Evolutionary conservation across 1,140 invertebrate species (phyloP).

Genomic region (Papilio helenus): DNA sequence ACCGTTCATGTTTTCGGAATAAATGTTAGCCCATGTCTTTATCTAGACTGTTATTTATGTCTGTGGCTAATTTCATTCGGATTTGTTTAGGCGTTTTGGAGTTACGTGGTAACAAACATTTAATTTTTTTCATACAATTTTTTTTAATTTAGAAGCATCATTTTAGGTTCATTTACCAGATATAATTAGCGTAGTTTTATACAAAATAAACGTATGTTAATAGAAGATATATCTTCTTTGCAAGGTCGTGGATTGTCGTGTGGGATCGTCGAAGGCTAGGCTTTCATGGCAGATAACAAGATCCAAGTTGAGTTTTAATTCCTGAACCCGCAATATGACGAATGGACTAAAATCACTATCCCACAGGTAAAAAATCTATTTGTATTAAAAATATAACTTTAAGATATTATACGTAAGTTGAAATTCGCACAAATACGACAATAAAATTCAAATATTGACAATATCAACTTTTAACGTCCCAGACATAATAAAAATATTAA

Average conservation of each 20-base stretch:
- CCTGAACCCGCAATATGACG: not conserved
- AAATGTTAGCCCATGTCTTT: not conserved
- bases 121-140: too few species aligned
- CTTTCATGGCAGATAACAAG: not conserved
- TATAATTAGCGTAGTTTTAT: not conserved
- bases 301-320: not conserved
- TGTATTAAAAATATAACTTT: not conserved
- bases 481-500: not conserved
- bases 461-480: too few species aligned
- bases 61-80: not conserved
- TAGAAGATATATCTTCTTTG: not conserved
- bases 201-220: conserved; percentile 8
- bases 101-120: too few species aligned
- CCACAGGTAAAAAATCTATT: not conserved
- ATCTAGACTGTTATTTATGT: not conserved
- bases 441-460: not conserved
- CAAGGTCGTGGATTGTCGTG: not conserved
- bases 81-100: not conserved
- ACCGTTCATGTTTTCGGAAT: not conserved
- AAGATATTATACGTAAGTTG: not conserved
- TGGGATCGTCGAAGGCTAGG: not conserved
- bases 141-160: too few species aligned
- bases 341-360: not conserved
- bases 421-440: too few species aligned
- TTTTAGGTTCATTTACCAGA: not conserved